phyloP scores from a whole-genome alignment of 1,140 invertebrate genomes.

The Agrilus planipennis region DNA sequence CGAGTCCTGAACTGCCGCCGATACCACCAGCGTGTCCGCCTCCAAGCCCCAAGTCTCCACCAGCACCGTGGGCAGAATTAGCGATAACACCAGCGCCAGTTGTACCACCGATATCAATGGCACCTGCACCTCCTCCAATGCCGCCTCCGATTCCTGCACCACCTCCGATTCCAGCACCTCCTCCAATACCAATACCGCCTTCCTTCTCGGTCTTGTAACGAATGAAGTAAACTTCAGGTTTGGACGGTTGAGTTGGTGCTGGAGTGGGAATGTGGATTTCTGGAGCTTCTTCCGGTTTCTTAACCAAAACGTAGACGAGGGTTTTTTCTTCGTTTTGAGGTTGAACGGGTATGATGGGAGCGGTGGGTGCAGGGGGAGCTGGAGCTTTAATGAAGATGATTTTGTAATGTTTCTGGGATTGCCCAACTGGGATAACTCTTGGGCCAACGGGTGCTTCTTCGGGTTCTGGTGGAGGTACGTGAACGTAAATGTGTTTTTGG shows the following conservation, averaged over 20 bases:
- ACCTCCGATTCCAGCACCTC: conserved; percentile 28
- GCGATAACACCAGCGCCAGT: not conserved
- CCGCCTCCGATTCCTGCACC: conserved; percentile 20
- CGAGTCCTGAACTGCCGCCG: not conserved
- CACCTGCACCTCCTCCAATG: conserved; percentile 23
- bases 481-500: conserved; percentile 67
- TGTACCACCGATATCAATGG: not conserved
- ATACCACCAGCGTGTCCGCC: not conserved
- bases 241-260: conserved; percentile 65
- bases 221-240: conserved; percentile 58
- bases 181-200: conserved; percentile 38
- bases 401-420: conserved; percentile 72
- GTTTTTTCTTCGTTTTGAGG: conserved; percentile 78
- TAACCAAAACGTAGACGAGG: conserved; percentile 78
- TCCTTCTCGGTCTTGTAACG: conserved; percentile 28
- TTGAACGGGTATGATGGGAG: conserved; percentile 46
- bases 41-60: too few relatives aligned
- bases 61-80: too few relatives aligned
- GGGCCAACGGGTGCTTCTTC: conserved; percentile 46
- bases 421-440: conserved; percentile 42
- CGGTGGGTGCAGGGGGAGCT: conserved; percentile 58
- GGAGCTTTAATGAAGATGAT: conserved; percentile 84
- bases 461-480: conserved; percentile 61
- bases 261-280: conserved; percentile 62
- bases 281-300: conserved; percentile 69